phyloP scores from a whole-genome alignment of 2,888 invertebrate species.

The Lasioglossum vierecki region DNA sequence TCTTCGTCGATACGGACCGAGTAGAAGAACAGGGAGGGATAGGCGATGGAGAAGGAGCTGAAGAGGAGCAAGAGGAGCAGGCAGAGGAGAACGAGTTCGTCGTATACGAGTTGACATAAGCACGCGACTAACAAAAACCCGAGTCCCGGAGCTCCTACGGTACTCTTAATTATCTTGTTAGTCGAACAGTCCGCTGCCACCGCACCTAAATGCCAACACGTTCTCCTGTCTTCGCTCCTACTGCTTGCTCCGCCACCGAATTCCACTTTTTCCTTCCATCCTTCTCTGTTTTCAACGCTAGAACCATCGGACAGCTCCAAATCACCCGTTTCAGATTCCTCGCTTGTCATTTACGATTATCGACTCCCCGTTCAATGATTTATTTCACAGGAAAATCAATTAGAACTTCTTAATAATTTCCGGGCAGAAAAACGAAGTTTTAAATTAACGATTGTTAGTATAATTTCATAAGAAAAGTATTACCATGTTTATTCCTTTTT shows the following conservation, averaged over 20 bases:
- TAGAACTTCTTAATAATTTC: neutral
- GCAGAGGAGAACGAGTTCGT: conserved; percentile 44
- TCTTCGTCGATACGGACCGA: conserved; percentile 22
- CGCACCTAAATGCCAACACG: conserved; percentile 48
- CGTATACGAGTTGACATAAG: conserved; percentile 74
- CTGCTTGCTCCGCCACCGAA: neutral
- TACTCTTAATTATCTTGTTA: conserved; percentile 79
- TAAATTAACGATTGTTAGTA: too few species aligned
- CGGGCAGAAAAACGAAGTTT: neutral
- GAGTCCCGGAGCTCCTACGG: conserved; percentile 69
- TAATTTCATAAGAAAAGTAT: too few species aligned
- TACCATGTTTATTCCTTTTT: too few species aligned
- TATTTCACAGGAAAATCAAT: neutral
- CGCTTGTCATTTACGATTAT: neutral
- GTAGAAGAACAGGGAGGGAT: conserved; percentile 24
- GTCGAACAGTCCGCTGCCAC: conserved; percentile 52
- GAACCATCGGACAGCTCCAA: neutral
- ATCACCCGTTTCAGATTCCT: neutral
- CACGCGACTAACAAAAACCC: conserved; percentile 77
- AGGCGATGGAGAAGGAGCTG: neutral
- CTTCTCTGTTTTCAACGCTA: neutral
- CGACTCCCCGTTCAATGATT: neutral
- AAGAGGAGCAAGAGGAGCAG: conserved; percentile 18
- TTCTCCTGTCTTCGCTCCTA: conserved; percentile 2
- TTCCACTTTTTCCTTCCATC: neutral